A percentile compares a stretch with the other conserved stretches of the same genome.
Conservation (phyloP, 2,888 invertebrate species). For the Latrodectus elegans region DNA sequence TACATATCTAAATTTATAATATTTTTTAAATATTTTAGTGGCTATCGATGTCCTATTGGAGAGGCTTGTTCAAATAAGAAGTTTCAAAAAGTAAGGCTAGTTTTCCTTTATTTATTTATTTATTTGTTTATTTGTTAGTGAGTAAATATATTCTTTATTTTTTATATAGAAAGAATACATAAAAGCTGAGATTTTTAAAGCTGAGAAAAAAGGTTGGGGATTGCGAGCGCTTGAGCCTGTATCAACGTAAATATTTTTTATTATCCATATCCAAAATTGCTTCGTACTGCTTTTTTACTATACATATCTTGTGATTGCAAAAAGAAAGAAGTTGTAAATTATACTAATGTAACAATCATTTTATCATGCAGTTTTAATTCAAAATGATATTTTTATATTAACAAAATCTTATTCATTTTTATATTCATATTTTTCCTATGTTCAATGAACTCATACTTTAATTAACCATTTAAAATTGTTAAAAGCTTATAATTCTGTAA, state of each 20-base stretch:
- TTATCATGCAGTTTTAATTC: too few relatives aligned
- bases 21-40: slow-evolving; percentile 26
- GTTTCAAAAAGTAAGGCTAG: slow-evolving; percentile 48
- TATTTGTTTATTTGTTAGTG: not conserved
- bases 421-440: too few relatives aligned
- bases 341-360: too few relatives aligned
- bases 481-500: too few relatives aligned
- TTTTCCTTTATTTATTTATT: not conserved
- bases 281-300: not conserved
- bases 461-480: too few relatives aligned
- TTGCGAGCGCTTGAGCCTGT: slow-evolving; percentile 85
- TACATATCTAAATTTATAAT: not conserved
- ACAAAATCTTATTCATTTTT: too few relatives aligned
- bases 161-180: slow-evolving; percentile 82
- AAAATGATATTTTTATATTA: too few relatives aligned
- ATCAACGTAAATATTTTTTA: slow-evolving; percentile 80
- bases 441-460: too few relatives aligned
- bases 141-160: not conserved
- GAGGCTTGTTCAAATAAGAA: slow-evolving; percentile 57
- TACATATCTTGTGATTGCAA: too few relatives aligned
- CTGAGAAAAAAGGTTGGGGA: slow-evolving; percentile 97
- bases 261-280: not conserved
- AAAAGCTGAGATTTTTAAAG: slow-evolving; percentile 84
- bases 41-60: slow-evolving; percentile 51
- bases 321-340: too few relatives aligned